Conservation (phyloP, 2,888 invertebrate genomes). For the Epirrhoe alternata region DNA sequence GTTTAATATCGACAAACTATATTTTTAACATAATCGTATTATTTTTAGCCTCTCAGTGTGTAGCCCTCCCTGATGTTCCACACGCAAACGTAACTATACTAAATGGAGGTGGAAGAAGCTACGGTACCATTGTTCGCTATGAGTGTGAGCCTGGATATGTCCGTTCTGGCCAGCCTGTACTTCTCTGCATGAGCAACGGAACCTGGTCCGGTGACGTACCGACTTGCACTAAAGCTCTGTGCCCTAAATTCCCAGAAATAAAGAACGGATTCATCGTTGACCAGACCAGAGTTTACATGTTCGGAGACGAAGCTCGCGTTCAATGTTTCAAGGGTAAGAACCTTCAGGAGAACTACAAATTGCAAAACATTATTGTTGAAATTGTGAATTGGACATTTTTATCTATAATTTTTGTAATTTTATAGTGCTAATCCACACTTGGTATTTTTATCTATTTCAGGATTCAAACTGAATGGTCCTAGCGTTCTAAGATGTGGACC, state of each 20-base stretch:
- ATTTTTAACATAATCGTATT: conserved; percentile 8
- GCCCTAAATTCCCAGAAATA: conserved; percentile 91
- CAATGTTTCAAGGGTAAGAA: conserved; percentile 91
- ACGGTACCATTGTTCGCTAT: conserved; percentile 96
- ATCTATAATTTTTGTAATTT: too few species aligned
- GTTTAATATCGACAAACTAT: not conserved
- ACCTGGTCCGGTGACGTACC: conserved; percentile 98
- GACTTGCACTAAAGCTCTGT: conserved; percentile 91
- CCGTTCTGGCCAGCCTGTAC: conserved; percentile 94
- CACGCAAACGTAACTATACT: conserved; percentile 94
- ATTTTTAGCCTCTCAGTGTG: conserved; percentile 93
- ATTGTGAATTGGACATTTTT: not conserved
- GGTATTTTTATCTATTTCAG: conserved; percentile 69
- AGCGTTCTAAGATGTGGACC: conserved; percentile 94
- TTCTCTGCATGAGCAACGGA: conserved; percentile 97
- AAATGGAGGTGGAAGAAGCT: conserved; percentile 96
- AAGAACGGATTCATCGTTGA: conserved; percentile 95
- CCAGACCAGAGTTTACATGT: conserved; percentile 90
- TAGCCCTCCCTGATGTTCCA: conserved; percentile 93
- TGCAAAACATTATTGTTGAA: not conserved
- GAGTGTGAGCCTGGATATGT: conserved; percentile 97
- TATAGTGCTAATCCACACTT: too few species aligned
- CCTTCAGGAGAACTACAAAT: not conserved
- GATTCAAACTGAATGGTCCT: conserved; percentile 93
- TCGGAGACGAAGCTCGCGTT: conserved; percentile 95